These are phyloP conservation scores for Psylliodes chrysocephalus DNA, from an alignment of 2,888 invertebrate genomes.

Conservation along the genomic window DNA sequence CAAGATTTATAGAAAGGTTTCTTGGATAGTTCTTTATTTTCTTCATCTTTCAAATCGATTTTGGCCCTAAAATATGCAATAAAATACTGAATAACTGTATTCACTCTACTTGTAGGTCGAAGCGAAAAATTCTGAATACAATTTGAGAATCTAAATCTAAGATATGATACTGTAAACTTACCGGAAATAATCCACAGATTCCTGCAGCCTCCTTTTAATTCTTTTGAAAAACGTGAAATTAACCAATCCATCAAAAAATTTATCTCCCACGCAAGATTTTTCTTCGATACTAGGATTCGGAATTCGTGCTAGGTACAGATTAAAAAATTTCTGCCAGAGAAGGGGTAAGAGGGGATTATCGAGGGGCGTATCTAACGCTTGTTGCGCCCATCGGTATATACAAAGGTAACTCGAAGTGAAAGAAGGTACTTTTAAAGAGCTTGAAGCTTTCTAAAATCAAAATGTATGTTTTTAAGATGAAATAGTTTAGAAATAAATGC, in stretches of 20 bases:
- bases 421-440: conserved; percentile 66
- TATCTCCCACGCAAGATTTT: conserved; percentile 75
- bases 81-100: no score
- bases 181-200: conserved; percentile 69
- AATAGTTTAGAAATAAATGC: no score
- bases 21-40: conserved; percentile 49
- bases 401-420: conserved; percentile 70
- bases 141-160: no score
- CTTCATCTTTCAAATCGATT: conserved; percentile 60
- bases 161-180: no score
- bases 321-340: conserved; percentile 82
- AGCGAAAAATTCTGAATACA: not conserved
- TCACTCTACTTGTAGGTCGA: no score
- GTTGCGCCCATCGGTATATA: conserved; percentile 81
- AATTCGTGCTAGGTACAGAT: conserved; percentile 73
- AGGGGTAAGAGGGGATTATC: conserved; percentile 77
- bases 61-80: conserved; percentile 64
- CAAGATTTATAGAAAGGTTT: conserved; percentile 59
- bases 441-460: conserved; percentile 71
- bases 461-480: no score
- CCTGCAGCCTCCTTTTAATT: conserved; percentile 74
- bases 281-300: conserved; percentile 66
- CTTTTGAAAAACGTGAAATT: conserved; percentile 74
- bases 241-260: conserved; percentile 78
- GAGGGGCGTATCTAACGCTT: conserved; percentile 74